Base-by-base conservation (phyloP, 2,797 vertebrate species). In the Labroides dimidiatus region DNA sequence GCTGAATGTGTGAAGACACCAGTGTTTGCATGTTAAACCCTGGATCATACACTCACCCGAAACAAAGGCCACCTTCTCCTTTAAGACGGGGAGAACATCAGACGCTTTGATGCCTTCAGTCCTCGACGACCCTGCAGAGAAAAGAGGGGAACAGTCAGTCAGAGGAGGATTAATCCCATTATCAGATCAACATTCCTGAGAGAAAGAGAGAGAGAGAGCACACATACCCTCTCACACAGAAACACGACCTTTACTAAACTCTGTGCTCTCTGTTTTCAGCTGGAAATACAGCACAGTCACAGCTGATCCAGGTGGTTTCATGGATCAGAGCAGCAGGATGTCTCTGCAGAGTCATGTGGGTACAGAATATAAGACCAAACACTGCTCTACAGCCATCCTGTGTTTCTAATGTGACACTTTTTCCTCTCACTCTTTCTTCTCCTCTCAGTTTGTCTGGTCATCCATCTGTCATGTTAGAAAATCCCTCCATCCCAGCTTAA, bases 11-110 rank as follows among this genome's bases (percentile, higher is more conserved):
- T 27, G 24, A 27, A 6, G 24, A 6, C 24, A 27, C 24, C 24
- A 27, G 24, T 27, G 24, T 27, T 27, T 3, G 24, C 24, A 27
- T 33, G 8, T 39, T 11, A 39, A 39, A 39, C 37, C 3, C 11
- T 13, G 11, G 11, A 13, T 12, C 37, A 39, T 13, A 2, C 37
- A 14, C 96, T 92, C 84, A 99, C 98, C 98, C 88, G 98, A 99
- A 49, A 99, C 96, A 2, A 99, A 99, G 85, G 98, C 98, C 67
- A 99, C 96, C 92, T 99, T 99, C 92, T 99, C 98, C 92, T 98
- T 99, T 58, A 99, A 90, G 80, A 97, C 96, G 37, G 96, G 94
- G 77, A 99, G 95, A 60, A 99, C 97, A 83, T 99, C 97, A 61
- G 96, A 96, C 67, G 96, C 97, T 94, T 96, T 99, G 90, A 99